Evolutionary conservation across 1,140 invertebrate species (phyloP).

Genomic region (Drosophila novamexicana): DNA sequence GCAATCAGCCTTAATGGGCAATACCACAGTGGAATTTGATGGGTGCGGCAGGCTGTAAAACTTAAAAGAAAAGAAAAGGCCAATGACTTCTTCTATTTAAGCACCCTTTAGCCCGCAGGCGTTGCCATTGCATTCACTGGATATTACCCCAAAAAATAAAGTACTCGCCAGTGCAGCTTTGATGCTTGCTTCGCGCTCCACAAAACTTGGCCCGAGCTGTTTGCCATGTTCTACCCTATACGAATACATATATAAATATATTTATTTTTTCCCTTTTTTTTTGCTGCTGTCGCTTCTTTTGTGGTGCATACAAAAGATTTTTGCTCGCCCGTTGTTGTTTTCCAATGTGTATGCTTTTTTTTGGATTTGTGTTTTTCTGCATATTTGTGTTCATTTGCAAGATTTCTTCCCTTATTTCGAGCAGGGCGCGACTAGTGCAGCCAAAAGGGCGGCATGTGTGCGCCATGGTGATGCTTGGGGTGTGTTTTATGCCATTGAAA

Average conservation of each 20-base stretch:
- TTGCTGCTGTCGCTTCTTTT: slow-evolving; percentile 61
- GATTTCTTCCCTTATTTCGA: slow-evolving; percentile 77
- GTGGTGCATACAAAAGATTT: slow-evolving; percentile 79
- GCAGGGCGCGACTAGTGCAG: slow-evolving; percentile 31
- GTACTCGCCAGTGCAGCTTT: slow-evolving; percentile 9
- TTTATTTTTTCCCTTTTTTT: slow-evolving; percentile 19
- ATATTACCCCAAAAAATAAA: slow-evolving; percentile 42
- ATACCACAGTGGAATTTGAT: slow-evolving; percentile 32
- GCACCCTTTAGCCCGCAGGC: slow-evolving; percentile 1
- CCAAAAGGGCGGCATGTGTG: slow-evolving; percentile 42
- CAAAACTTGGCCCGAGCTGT: slow-evolving; percentile 63
- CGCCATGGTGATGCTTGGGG: slow-evolving; percentile 36
- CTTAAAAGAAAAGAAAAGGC: slow-evolving; percentile 43
- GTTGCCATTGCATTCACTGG: slow-evolving; percentile 33
- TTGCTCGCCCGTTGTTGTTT: slow-evolving; percentile 62
- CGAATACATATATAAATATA: slow-evolving; percentile 16
- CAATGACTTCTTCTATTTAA: slow-evolving; percentile 59
- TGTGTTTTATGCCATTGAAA: slow-evolving; percentile 76
- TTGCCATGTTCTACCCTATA: slow-evolving; percentile 46
- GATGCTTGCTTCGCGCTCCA: slow-evolving; percentile 40
- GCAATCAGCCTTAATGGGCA: slow-evolving; percentile 42
- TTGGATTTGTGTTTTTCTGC: slow-evolving; percentile 39
- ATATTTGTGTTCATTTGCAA: slow-evolving; percentile 80
- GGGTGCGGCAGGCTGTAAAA: slow-evolving; percentile 5
- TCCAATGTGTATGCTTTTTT: slow-evolving; percentile 42